Evolutionary conservation across 2,888 invertebrate genomes (phyloP).

Genomic region (Pandemis corylana): DNA sequence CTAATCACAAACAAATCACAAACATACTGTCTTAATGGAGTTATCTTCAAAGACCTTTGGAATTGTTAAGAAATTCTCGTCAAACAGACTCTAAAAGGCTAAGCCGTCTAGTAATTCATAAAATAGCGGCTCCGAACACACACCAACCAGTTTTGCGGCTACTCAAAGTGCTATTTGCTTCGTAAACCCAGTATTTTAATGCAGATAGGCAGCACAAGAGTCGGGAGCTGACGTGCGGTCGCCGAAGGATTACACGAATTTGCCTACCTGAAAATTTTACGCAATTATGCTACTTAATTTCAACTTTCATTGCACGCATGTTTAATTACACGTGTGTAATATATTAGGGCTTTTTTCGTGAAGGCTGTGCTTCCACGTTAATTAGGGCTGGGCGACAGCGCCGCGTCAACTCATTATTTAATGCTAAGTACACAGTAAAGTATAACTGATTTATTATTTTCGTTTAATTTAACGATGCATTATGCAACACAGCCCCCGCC

Average conservation of each 20-base stretch:
- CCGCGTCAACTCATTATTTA: not conserved
- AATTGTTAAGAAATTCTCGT: slow-evolving; percentile 32
- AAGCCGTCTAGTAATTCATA: slow-evolving; percentile 39
- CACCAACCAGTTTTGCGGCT: slow-evolving; percentile 46
- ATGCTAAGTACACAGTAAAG: not conserved
- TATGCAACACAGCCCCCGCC: slow-evolving; percentile 15
- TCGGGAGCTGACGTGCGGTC: slow-evolving; percentile 47
- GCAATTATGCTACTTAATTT: slow-evolving; percentile 26
- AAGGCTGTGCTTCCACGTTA: slow-evolving; percentile 11
- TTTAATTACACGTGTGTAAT: slow-evolving; percentile 29
- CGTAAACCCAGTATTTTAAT: slow-evolving; percentile 44
- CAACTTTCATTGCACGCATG: slow-evolving; percentile 22
- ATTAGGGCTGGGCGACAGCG: slow-evolving; percentile 19
- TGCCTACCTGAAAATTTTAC: slow-evolving; percentile 9
- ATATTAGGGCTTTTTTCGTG: slow-evolving; percentile 19
- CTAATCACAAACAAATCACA: not conserved
- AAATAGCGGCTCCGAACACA: slow-evolving; percentile 41
- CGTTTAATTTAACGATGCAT: slow-evolving; percentile 19
- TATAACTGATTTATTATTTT: not conserved
- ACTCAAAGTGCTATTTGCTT: slow-evolving; percentile 46
- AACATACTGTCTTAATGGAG: slow-evolving; percentile 21
- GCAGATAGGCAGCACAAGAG: slow-evolving; percentile 54
- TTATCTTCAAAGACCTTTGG: slow-evolving; percentile 31
- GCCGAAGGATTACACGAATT: slow-evolving; percentile 45
- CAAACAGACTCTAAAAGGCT: slow-evolving; percentile 32